Evolutionary conservation across 2,113 vertebrate genomes (phyloP), one percentile per base, ranked within the genome.

Genomic region (Pungitius pungitius): DNA sequence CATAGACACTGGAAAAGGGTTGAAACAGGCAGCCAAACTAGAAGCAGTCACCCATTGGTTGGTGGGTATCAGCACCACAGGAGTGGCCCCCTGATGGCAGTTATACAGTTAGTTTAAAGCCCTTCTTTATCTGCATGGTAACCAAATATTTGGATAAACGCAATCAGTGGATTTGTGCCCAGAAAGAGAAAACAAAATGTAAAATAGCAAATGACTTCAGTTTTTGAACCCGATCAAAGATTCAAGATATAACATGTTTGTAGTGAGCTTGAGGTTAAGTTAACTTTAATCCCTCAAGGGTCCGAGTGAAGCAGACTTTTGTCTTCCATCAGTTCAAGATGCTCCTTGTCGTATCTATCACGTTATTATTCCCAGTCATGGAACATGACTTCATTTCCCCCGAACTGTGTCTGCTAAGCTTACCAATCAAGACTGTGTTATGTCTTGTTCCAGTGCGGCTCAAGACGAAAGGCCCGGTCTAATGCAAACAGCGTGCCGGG

Each of bases 321-420:
- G 63, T 65, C 54, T 68, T 55, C 60, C 60, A 69, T 76, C 45
- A 64, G 75, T 81, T 77, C 33, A 47, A 72, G 68, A 75, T 26
- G 12, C 30, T 57, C 22, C 69, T 55, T 30, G 63, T 30, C 74
- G 62, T 79, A 73, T 58, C 14, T 1, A 64, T 80, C 39, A 61
- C 52, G 51, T 80, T 67, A 27, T 84, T 79, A 60, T 74, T 81
- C 42, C 63, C 59, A 37, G 61, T 67, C 63, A 35, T 47, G 61
- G 81, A 80, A 81, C 78, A 81, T 78, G 84, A 80, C 83, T 75
- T 90, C 17, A 88, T 81, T 68, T 65, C 64, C 58, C 58, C 49
- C 62, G 55, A 71, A 39, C 60, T 68, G 58, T n/a, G 60, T 69
- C 74, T 61, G 6, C 84, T 69, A 59, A 68, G 76, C 78, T 51